Evolutionary conservation across 23 tunicate genomes (phyloP).

Genomic region (Oikopleura albicans): DNA sequence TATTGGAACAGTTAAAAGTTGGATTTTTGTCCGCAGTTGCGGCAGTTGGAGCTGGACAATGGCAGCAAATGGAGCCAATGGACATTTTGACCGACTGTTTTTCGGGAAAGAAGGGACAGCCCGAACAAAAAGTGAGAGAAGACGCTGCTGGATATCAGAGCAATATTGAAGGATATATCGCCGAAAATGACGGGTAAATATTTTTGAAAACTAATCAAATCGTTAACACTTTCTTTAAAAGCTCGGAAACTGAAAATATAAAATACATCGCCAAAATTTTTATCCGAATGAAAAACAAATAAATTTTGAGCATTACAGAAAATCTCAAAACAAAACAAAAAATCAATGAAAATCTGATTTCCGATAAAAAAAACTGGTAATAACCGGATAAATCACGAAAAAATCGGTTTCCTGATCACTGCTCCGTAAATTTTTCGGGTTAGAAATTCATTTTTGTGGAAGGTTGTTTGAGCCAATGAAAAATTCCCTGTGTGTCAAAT

Average conservation of each 20-base stretch:
- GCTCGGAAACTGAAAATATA: too few species aligned
- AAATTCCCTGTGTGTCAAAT: too few species aligned
- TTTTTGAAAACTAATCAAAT: not conserved
- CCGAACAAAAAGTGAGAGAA: constrained; percentile 33
- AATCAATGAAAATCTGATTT: not conserved
- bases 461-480: too few species aligned
- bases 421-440: too few species aligned
- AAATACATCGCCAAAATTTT: too few species aligned
- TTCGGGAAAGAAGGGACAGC: constrained; percentile 24
- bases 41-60: constrained; percentile 15
- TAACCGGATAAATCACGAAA: too few species aligned
- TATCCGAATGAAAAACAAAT: too few species aligned
- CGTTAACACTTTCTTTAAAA: not conserved
- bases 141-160: constrained; percentile 40
- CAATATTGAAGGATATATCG: constrained; percentile 30
- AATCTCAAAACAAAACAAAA: not conserved
- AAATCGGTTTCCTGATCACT: too few species aligned
- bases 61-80: constrained; percentile 26
- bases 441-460: too few species aligned
- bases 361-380: too few species aligned
- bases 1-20: too few species aligned
- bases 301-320: too few species aligned
- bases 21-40: constrained; percentile 18
- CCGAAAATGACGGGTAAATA: constrained; percentile 6
- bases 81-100: constrained; percentile 32